Percentiles rank a stretch among this genome's conserved stretches.
Conservation (phyloP, 2,113 vertebrate genomes). For the Pluvianellus socialis region DNA sequence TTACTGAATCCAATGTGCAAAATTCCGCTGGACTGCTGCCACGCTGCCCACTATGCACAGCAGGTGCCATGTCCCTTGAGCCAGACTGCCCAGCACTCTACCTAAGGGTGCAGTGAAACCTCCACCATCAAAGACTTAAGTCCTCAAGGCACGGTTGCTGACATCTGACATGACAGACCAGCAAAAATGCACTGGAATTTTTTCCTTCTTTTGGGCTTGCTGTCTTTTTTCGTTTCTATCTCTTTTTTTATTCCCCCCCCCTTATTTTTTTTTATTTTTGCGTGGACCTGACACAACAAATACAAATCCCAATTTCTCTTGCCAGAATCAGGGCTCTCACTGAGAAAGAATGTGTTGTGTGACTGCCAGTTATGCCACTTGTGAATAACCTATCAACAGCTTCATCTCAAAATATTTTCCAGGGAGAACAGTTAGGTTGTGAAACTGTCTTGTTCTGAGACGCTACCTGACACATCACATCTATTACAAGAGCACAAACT, state of each 20-base stretch:
- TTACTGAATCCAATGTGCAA: not conserved
- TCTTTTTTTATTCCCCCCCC: not conserved
- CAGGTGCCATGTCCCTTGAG: accelerated
- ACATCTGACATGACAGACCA: slow-evolving; percentile 16
- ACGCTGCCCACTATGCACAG: accelerated
- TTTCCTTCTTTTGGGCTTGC: not conserved
- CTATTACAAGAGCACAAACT: not conserved
- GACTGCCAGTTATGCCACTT: not conserved
- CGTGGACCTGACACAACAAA: not conserved
- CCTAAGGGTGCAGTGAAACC: not conserved
- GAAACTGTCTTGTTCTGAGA: slow-evolving; percentile 36
- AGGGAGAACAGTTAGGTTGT: not conserved
- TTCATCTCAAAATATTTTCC: slow-evolving; percentile 32
- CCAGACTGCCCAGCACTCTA: not conserved
- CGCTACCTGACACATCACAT: not conserved
- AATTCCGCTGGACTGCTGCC: not conserved
- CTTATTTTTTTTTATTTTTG: not conserved
- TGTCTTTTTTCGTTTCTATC: not conserved
- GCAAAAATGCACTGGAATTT: not conserved
- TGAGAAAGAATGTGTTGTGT: not conserved
- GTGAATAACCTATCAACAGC: slow-evolving; percentile 30
- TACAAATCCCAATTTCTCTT: slow-evolving; percentile 1
- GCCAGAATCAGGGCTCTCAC: not conserved
- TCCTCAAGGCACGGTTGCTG: not conserved
- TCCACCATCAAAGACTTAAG: not conserved